These are phyloP conservation scores for Mormyrus iriodes DNA, from an alignment of 2,113 vertebrate species.

Conservation along the genomic window DNA sequence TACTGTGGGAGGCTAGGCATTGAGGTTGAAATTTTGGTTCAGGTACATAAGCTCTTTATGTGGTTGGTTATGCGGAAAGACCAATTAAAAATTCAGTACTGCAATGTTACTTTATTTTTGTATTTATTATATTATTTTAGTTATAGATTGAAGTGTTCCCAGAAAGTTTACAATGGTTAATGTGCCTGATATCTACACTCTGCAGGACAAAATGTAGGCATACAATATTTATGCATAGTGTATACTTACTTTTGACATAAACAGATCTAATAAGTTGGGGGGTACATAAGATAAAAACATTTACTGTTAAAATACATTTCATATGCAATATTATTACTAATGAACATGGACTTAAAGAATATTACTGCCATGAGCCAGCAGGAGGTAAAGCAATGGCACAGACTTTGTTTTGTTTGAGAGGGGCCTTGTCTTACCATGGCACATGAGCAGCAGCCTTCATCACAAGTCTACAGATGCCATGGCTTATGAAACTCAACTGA, in stretches of 20 bases:
- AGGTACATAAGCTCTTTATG: background rate
- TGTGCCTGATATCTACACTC: background rate
- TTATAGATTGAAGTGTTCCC: background rate
- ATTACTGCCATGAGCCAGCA: background rate
- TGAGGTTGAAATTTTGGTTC: background rate
- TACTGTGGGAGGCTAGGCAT: background rate
- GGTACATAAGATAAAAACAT: background rate
- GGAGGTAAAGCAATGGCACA: background rate
- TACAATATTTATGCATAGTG: background rate
- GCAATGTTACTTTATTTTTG: background rate
- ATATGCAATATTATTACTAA: background rate
- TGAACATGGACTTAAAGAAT: background rate
- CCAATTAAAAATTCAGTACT: background rate
- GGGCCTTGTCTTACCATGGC: background rate
- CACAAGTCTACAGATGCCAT: background rate
- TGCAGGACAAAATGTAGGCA: background rate
- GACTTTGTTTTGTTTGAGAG: background rate
- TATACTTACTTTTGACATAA: background rate
- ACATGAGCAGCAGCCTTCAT: background rate
- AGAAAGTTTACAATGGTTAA: background rate
- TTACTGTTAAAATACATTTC: background rate
- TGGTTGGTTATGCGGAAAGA: background rate
- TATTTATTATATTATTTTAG: background rate
- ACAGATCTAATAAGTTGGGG: background rate
- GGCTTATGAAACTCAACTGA: background rate